A percentile compares a stretch with the other conserved stretches of the same genome.
Conservation (phyloP, 1,140 invertebrate species). For the Caligus rogercresseyi region DNA sequence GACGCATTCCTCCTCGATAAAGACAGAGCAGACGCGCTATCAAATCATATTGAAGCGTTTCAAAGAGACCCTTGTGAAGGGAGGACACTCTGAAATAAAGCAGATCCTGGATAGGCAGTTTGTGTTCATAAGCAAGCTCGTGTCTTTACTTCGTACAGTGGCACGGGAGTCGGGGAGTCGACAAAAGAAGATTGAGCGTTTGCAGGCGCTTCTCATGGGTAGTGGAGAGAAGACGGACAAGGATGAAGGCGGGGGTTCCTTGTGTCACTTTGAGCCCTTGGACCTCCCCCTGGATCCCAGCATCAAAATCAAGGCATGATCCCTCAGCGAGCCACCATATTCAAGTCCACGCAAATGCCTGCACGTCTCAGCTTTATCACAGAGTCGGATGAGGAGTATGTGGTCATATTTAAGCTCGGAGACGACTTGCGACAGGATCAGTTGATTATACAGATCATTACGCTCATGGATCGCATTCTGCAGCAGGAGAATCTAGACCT, state of each 20-base stretch:
- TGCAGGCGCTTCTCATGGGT: slow-evolving; percentile 58
- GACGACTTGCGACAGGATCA: slow-evolving; percentile 98
- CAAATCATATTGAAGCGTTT: background rate
- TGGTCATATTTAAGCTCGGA: slow-evolving; percentile 94
- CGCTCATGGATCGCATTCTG: slow-evolving; percentile 90
- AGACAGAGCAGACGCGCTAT: background rate
- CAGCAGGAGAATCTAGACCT: slow-evolving; percentile 82
- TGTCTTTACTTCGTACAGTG: slow-evolving; percentile 74
- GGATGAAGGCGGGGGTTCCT: background rate
- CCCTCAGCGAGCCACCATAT: slow-evolving; percentile 53
- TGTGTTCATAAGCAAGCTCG: slow-evolving; percentile 73
- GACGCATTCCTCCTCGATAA: background rate
- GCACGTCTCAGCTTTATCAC: slow-evolving; percentile 80
- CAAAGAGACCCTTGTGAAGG: background rate
- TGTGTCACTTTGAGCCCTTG: slow-evolving; percentile 76
- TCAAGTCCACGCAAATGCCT: slow-evolving; percentile 96
- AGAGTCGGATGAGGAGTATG: slow-evolving; percentile 61
- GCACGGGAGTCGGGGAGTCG: slow-evolving; percentile 75
- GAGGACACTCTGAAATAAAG: slow-evolving; percentile 44
- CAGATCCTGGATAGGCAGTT: slow-evolving; percentile 58
- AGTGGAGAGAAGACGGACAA: slow-evolving; percentile 44
- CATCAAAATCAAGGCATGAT: slow-evolving; percentile 42
- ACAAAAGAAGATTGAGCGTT: slow-evolving; percentile 71
- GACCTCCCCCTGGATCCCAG: slow-evolving; percentile 85
- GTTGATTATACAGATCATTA: slow-evolving; percentile 86